Evolutionary conservation across 2,888 invertebrate genomes (phyloP), one percentile per base, ranked within the genome.

Genomic region (Melipona beecheii): DNA sequence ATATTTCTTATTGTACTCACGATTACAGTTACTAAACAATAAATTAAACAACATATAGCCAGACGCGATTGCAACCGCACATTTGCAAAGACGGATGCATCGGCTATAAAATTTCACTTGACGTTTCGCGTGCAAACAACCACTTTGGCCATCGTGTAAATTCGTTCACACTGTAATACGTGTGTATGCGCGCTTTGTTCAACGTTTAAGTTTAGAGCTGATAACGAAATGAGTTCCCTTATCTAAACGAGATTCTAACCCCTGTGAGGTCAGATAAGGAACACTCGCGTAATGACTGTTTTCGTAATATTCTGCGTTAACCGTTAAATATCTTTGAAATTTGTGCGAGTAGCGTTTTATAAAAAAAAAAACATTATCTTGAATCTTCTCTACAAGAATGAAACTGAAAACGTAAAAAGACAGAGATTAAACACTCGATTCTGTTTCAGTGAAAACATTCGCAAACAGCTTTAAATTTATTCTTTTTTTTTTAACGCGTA

Each of bases 181-280:
- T 36, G 1, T 36, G 36, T 36, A 9, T 9, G 36, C 0, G n/a
- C 19, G 52, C 69, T 56, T 69, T 43, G 64, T 69, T 56, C 24
- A 49, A 24, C 72, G 72, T 72, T 58, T 82, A 77, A 82, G 77
- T 83, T 77, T 74, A 83, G 2, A 43, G 60, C 54, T 54, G 73
- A 74, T 74, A 65, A n/a, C 36, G 68, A 49, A 54, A 19, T 11
- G 52, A 69, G 69, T 36, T 50, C 31, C 19, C 75, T 75, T 75
- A 58, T 75, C 75, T 68, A 62, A 72, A 81, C 75, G 68, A 68
- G 50, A 50, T 62, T 75, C 27, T 60, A 62, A 31, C 52, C 78
- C 24, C 36, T 24, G 36, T 0, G 15, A 52, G 0, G n/a, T 5
- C 24, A 4, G 27, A 70, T 36, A 27, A 17, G 15, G 24, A 4